Percentiles rank a stretch among this genome's conserved stretches.
These are phyloP conservation scores for Xylophagus ater DNA, from an alignment of 2,888 invertebrate genomes.

Conservation along the genomic window DNA sequence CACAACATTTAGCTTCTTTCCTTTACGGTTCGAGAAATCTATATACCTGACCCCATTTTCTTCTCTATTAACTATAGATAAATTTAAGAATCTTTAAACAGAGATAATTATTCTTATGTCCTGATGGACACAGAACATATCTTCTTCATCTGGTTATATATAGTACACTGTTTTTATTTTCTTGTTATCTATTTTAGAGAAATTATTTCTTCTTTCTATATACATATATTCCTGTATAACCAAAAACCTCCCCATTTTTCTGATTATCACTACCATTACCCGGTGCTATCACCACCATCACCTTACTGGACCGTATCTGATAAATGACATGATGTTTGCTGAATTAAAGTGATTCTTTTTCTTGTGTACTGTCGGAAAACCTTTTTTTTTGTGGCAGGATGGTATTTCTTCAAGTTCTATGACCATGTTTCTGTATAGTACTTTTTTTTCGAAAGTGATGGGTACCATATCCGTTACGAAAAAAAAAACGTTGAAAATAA, in stretches of 20 bases:
- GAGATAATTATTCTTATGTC: constrained; percentile 16
- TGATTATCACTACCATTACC: no score
- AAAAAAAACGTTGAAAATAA: constrained; percentile 16
- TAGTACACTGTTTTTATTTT: no score
- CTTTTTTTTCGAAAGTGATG: constrained; percentile 8
- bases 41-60: no score
- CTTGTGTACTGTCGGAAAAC: no score
- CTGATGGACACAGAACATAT: constrained; percentile 7
- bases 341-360: constrained; percentile 16
- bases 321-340: constrained; percentile 17
- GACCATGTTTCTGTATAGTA: no score
- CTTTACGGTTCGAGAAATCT: no score
- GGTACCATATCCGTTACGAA: constrained; percentile 15
- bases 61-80: constrained; percentile 17
- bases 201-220: neutral
- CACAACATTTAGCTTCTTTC: no score
- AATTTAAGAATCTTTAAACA: constrained; percentile 16
- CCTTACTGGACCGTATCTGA: constrained; percentile 15
- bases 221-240: no score
- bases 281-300: neutral
- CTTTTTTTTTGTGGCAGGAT: constrained; percentile 5
- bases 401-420: no score
- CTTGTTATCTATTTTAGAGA: neutral
- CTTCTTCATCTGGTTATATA: no score
- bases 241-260: no score